A percentile compares a stretch with the other conserved stretches of the same genome.
Conservation (phyloP, 1,140 invertebrate genomes). For the Papilio aristodemus region DNA sequence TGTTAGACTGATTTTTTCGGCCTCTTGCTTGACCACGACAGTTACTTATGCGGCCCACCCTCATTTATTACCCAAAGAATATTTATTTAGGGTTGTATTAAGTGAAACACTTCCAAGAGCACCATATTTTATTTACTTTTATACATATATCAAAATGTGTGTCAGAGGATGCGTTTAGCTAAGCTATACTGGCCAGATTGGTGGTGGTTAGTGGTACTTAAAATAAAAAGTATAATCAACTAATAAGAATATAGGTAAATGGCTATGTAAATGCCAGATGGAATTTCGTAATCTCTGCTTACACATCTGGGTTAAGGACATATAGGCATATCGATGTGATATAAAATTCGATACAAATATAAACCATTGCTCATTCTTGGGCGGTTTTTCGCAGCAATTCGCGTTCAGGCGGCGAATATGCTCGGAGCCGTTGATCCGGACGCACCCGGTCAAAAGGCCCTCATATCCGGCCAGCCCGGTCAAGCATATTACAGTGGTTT, state of each 20-base stretch:
- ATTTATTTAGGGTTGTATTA: conserved; percentile 40
- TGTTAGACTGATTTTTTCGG: conserved; percentile 51
- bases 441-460: conserved; percentile 45
- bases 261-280: no score
- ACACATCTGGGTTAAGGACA: no score
- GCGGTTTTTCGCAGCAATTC: neutral
- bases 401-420: conserved; percentile 22
- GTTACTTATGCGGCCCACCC: conserved; percentile 71
- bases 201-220: no score
- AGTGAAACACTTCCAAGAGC: neutral
- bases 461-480: conserved; percentile 42
- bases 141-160: no score
- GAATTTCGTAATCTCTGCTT: no score
- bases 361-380: neutral
- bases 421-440: conserved; percentile 32
- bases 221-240: no score
- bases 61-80: conserved; percentile 57
- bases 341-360: neutral
- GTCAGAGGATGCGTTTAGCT: no score
- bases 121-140: no score
- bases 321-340: neutral
- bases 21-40: conserved; percentile 50
- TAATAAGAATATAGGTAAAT: no score
- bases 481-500: conserved; percentile 39
- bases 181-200: no score